Base-by-base conservation (phyloP, 2,797 vertebrate species). In the Enteromius radiatus region DNA sequence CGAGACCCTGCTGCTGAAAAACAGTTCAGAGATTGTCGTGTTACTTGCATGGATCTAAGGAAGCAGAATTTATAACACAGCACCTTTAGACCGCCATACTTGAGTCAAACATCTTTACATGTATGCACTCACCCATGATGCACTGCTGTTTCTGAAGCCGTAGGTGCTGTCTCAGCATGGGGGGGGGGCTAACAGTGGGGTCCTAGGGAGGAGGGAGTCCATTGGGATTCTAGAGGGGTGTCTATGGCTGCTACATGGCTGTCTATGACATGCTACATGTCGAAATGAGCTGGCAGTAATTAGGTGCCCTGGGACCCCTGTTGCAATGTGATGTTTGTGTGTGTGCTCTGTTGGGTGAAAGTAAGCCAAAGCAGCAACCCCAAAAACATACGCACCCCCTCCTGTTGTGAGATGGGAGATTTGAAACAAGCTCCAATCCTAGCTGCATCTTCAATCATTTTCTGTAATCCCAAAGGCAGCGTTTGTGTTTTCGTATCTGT, bases 221-320 rank as follows among this genome's bases (percentile, higher is more conserved):
- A 41, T 74, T 76, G 68, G 84, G 84, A 80, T 86, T 75, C 59
- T 77, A 45, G 54, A 64, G 45, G 47, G 73, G 67, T 78, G 56
- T 82, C 54, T 79, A 19, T 76, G 61, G 28, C 41, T 86, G 75
- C 81, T n/a, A n/a, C n/a, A n/a, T n/a, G n/a, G n/a, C n/a, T n/a
- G n/a, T n/a, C n/a, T n/a, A n/a, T n/a, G n/a, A n/a, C n/a, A 78
- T 71, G 43, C 43, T 80, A 36, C 79, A 79, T 79, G 75, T 70
- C 8, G 45, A 82, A 75, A 83, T 80, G 63, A 76, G 64, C 43
- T 64, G 45, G 33, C 54, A 76, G 52, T 86, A 86, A 86, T 83
- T 75, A 80, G 84, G 81, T 70, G 81, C 63, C 74, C 59, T 83
- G 84, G 84, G 84, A 86, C 54, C 54, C 33, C 33, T 47, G 69